Base-by-base conservation (phyloP, 1,140 invertebrate genomes). In the Drosophila micromelanica region DNA sequence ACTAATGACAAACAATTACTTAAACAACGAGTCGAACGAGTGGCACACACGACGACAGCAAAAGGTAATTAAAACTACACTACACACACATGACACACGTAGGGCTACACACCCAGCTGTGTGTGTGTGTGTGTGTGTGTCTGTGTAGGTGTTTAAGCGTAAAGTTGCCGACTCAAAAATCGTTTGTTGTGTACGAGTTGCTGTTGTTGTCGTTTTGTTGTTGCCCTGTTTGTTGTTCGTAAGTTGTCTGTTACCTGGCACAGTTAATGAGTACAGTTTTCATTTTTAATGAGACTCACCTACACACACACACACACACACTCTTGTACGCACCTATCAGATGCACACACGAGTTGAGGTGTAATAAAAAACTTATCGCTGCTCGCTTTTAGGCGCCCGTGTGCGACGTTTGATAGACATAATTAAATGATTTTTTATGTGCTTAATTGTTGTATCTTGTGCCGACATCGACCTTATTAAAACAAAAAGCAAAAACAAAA, bases 1-100 rank as follows among this genome's bases (percentile, higher is more conserved):
- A 87, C 82, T 87, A 87, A 87, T 87, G 82, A 89, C 82, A 87
- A 89, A 84, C 82, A 87, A 87, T 87, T 89, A 87, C 82, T 87
- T 79, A 82, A 87, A 89, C 79, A 87, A 76, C 80, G 65, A 78
- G 78, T 78, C 52, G 80, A 84, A 84, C 63, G 73, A 77, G 71
- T 37, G 60, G 57, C 67, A 32, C 69, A 62, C 55, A 67, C 74
- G 45, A 60, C 67, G 67, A 71, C 75, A 64, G 56, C 62, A 49
- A 77, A 82, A 87, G 82, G 84, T 89, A 87, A 89, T 87, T 87
- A 87, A 87, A 87, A 82, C 82, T 73, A 73, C 65, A 69, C 76
- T 52, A 63, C 56, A 60, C 48, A 72, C 13, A 72, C 30, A 46
- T 42, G 32, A 35, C 68, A 48, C 59, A 48, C 40, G n/a, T 32